Evolutionary conservation across 2,888 invertebrate species (phyloP).

Genomic region (Phalangium opilio): DNA sequence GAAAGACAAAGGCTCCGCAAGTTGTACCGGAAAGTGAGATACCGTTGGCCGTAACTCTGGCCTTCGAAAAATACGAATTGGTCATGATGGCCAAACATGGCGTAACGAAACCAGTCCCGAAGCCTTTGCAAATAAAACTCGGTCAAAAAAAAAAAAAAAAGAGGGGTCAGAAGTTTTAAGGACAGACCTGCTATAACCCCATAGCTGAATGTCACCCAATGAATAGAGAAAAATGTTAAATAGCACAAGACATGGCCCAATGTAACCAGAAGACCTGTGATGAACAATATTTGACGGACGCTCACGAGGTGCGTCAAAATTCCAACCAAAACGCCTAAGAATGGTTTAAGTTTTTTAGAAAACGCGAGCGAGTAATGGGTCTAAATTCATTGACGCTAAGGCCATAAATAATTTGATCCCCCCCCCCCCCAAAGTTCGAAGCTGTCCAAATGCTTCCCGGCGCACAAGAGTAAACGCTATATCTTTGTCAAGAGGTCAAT

Average conservation of each 20-base stretch:
- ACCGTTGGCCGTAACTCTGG: constrained; percentile 16
- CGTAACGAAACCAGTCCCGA: constrained; percentile 75
- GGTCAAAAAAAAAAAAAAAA: neutral
- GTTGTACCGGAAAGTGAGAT: constrained; percentile 18
- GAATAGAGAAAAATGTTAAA: neutral
- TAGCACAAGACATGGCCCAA: neutral
- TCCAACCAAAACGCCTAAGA: no score
- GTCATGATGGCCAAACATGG: constrained; percentile 49
- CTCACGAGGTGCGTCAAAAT: no score
- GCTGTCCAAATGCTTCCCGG: no score
- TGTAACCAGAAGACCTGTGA: no score
- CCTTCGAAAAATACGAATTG: constrained; percentile 13
- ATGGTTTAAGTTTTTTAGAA: no score
- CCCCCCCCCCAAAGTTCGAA: no score
- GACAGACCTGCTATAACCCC: neutral
- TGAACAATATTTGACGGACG: no score
- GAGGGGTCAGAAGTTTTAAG: neutral
- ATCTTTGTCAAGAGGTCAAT: no score
- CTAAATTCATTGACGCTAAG: no score
- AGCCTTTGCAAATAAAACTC: constrained; percentile 57
- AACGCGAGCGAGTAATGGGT: no score
- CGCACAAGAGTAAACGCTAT: no score
- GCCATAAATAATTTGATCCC: no score
- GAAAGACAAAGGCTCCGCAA: constrained; percentile 17
- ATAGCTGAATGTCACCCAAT: neutral